Evolutionary conservation across 2,888 invertebrate species (phyloP).

Genomic region (Dorcus parallelipipedus): DNA sequence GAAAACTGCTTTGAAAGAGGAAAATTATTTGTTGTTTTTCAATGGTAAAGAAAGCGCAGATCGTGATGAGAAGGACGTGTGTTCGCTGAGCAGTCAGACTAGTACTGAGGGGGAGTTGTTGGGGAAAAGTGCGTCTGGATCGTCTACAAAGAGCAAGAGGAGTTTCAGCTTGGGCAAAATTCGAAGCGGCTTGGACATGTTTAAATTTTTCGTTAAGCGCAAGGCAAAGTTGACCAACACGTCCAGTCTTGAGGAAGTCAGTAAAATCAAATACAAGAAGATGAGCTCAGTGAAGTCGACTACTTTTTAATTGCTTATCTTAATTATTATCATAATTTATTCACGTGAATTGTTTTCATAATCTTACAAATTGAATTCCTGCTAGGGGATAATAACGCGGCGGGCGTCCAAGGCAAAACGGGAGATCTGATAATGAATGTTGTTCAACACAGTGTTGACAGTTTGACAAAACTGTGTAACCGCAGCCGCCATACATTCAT

Average conservation of each 20-base stretch:
- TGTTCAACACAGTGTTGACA: slow-evolving; percentile 16
- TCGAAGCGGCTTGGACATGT: slow-evolving; percentile 14
- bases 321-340: too few relatives aligned
- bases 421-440: slow-evolving; percentile 20
- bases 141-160: slow-evolving; percentile 7
- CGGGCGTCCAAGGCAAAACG: slow-evolving; percentile 6
- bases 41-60: slow-evolving; percentile 8
- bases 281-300: slow-evolving; percentile 15
- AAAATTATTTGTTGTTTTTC: slow-evolving; percentile 8
- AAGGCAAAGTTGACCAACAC: slow-evolving; percentile 9
- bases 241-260: slow-evolving; percentile 11
- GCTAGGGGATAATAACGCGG: neutral
- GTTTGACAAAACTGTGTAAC: slow-evolving; percentile 23
- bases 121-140: slow-evolving; percentile 1
- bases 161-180: slow-evolving; percentile 15
- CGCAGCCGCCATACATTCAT: slow-evolving; percentile 18
- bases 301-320: slow-evolving; percentile 3
- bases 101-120: neutral
- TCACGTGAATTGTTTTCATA: neutral
- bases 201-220: slow-evolving; percentile 8
- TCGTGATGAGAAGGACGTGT: slow-evolving; percentile 11
- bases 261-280: slow-evolving; percentile 17
- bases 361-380: neutral
- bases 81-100: slow-evolving; percentile 1
- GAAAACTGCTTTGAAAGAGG: slow-evolving; percentile 7